These are phyloP conservation scores for Antheraea yamamai DNA, from an alignment of 2,888 invertebrate species.

Conservation along the genomic window DNA sequence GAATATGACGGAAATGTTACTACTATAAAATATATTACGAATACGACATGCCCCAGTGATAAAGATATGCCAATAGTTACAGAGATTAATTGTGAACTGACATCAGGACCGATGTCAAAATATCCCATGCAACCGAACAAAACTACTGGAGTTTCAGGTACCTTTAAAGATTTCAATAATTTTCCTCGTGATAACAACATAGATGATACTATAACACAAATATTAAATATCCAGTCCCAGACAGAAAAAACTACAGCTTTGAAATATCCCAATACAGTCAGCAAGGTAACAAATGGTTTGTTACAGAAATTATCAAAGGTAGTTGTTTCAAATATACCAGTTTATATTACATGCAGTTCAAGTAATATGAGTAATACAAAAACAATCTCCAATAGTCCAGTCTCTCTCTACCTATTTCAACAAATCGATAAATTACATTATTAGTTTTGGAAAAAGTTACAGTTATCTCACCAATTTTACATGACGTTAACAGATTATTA, in stretches of 20 bases:
- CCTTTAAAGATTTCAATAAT: slow-evolving; percentile 1
- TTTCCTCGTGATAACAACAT: background rate
- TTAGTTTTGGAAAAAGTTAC: too few relatives aligned
- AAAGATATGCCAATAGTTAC: background rate
- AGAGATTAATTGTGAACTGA: background rate
- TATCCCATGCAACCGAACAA: background rate
- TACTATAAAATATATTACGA: background rate
- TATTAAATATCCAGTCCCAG: background rate
- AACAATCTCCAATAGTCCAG: too few relatives aligned
- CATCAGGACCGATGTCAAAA: background rate
- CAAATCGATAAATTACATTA: too few relatives aligned
- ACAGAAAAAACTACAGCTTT: background rate
- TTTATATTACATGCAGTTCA: background rate
- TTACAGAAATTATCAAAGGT: background rate
- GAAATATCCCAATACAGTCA: background rate
- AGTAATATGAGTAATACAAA: background rate
- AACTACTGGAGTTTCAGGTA: background rate
- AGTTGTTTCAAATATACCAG: background rate
- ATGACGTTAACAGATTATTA: too few relatives aligned
- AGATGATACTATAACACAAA: background rate
- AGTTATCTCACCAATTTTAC: too few relatives aligned
- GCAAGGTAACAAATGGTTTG: background rate
- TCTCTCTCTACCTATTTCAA: too few relatives aligned
- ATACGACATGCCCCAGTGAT: background rate
- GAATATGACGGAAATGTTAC: background rate